These are phyloP conservation scores for Scomber colias DNA, from an alignment of 2,113 vertebrate species.

Conservation along the genomic window DNA sequence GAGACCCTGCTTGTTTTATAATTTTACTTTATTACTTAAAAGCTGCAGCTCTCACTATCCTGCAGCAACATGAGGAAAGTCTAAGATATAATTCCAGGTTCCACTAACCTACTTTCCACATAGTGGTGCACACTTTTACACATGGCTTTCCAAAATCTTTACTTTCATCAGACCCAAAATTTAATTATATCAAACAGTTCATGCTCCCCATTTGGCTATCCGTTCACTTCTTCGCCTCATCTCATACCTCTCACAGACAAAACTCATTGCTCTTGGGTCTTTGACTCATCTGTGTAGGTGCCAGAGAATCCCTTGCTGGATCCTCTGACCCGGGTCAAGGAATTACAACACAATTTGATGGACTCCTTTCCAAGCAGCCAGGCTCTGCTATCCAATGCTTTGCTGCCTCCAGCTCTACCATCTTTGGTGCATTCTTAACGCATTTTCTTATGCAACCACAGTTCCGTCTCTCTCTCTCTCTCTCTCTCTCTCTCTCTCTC, in stretches of 20 bases:
- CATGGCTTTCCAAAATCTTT: constrained; percentile 28
- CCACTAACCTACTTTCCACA: constrained; percentile 35
- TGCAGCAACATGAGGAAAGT: not conserved
- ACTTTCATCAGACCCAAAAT: constrained; percentile 39
- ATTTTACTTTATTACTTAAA: not conserved
- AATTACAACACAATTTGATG: constrained; percentile 51
- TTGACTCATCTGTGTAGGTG: constrained; percentile 56
- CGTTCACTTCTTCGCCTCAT: constrained; percentile 32
- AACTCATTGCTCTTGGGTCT: constrained; percentile 6
- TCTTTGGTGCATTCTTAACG: constrained; percentile 28
- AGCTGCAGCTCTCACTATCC: not conserved
- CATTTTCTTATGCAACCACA: not conserved
- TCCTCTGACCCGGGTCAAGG: constrained; percentile 51
- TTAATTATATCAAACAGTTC: constrained; percentile 47
- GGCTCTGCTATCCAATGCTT: constrained; percentile 32
- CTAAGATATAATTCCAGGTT: not conserved
- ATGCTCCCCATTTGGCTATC: constrained; percentile 47
- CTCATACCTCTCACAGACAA: constrained; percentile 43
- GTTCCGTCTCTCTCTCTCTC: not conserved
- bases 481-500: too few species aligned
- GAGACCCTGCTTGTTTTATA: not conserved
- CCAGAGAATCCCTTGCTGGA: constrained; percentile 50
- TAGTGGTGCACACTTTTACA: constrained; percentile 16
- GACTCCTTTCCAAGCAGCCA: constrained; percentile 16
- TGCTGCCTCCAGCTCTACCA: constrained; percentile 31